Percentiles rank a stretch among this genome's conserved stretches.
These are phyloP conservation scores for Ceratina japonica DNA, from an alignment of 1,140 invertebrate genomes.

Conservation along the genomic window DNA sequence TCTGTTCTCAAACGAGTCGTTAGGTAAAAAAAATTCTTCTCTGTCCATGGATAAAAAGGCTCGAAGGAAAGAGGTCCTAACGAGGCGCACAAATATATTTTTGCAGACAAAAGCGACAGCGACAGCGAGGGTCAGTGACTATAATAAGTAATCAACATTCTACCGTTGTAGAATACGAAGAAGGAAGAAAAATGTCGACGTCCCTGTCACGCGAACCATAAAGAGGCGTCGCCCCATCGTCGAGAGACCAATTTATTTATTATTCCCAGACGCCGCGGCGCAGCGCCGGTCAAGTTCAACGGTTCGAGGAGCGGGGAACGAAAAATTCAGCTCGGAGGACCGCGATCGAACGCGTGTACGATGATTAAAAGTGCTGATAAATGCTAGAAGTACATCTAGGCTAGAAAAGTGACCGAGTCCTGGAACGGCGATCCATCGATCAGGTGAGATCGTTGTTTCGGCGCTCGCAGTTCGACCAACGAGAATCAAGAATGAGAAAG, in stretches of 20 bases:
- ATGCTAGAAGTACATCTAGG: constrained; percentile 35
- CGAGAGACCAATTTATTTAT: constrained; percentile 51
- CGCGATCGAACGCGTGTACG: constrained; percentile 9
- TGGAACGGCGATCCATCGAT: constrained; percentile 68
- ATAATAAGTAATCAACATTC: constrained; percentile 46
- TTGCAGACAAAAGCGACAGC: constrained; percentile 94
- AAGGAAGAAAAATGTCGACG: constrained; percentile 26
- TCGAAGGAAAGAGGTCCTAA: background rate
- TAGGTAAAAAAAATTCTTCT: too few relatives aligned
- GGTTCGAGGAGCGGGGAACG: constrained; percentile 1
- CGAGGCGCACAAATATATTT: constrained; percentile 67
- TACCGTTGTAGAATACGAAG: constrained; percentile 50
- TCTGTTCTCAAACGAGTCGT: too few relatives aligned
- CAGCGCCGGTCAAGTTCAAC: constrained; percentile 21
- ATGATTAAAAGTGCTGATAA: constrained; percentile 2
- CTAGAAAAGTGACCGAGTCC: constrained; percentile 59
- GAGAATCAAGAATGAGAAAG: constrained; percentile 3
- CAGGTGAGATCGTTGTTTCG: constrained; percentile 65
- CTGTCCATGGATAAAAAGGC: background rate
- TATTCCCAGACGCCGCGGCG: constrained; percentile 23
- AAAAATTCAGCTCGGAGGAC: constrained; percentile 10
- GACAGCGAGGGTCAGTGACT: constrained; percentile 92
- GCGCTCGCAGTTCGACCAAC: constrained; percentile 51
- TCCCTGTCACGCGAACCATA: constrained; percentile 9
- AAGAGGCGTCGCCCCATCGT: constrained; percentile 35